A percentile compares a stretch with the other conserved stretches of the same genome.
Conservation (phyloP, 2,888 invertebrate genomes). For the Chymomyza fuscimana region DNA sequence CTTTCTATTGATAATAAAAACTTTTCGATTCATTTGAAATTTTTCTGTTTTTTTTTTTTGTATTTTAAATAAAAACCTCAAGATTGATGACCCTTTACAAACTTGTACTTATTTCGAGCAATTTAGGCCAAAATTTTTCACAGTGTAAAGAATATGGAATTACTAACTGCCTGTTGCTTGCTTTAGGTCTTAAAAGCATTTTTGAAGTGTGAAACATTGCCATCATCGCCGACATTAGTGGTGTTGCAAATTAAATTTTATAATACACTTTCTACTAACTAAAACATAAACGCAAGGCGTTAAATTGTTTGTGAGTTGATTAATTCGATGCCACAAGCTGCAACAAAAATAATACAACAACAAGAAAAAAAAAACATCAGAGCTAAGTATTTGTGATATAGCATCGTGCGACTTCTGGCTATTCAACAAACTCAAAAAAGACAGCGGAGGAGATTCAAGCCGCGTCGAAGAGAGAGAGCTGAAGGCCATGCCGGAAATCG, state of each 20-base stretch:
- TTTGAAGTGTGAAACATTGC: neutral
- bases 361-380: neutral
- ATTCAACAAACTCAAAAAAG: too few species aligned
- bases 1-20: too few species aligned
- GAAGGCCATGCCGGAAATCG: too few species aligned
- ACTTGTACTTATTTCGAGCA: neutral
- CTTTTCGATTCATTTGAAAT: too few species aligned
- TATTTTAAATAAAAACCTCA: too few species aligned
- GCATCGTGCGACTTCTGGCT: too few species aligned
- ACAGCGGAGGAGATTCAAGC: too few species aligned
- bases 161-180: constrained; percentile 21
- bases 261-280: constrained; percentile 47
- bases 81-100: too few species aligned
- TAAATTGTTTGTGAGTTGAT: constrained; percentile 56
- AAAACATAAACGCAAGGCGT: constrained; percentile 40
- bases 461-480: too few species aligned
- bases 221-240: constrained; percentile 19
- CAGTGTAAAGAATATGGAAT: neutral
- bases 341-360: neutral
- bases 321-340: constrained; percentile 50
- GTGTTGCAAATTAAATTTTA: constrained; percentile 67
- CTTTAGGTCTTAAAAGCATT: constrained; percentile 1
- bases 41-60: too few species aligned
- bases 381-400: too few species aligned
- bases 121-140: neutral